phyloP scores from a whole-genome alignment of 2,888 invertebrate genomes.

The Cremastinae sp. region DNA sequence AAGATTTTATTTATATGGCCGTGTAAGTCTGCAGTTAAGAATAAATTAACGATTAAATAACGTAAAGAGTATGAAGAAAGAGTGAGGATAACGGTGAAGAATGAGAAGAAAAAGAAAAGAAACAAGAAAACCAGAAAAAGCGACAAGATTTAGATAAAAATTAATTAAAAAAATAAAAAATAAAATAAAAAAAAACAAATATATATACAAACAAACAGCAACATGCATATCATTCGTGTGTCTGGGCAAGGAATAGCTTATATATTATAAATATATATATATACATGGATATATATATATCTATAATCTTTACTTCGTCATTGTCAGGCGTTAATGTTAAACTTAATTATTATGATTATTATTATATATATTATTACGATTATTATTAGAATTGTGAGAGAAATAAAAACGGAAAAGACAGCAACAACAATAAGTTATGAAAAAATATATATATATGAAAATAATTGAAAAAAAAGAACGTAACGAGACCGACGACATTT shows the following conservation, averaged over 20 bases:
- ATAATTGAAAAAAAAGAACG: slow-evolving; percentile 27
- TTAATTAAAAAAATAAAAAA: slow-evolving; percentile 12
- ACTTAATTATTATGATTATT: slow-evolving; percentile 70
- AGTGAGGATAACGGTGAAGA: slow-evolving; percentile 17
- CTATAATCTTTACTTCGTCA: slow-evolving; percentile 78
- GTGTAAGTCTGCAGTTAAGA: slow-evolving; percentile 67
- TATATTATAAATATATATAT: slow-evolving; percentile 68
- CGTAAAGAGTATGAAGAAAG: slow-evolving; percentile 54
- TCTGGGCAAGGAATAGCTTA: slow-evolving; percentile 80
- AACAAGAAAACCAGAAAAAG: slow-evolving; percentile 43
- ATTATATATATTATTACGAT: slow-evolving; percentile 65
- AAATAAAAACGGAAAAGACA: slow-evolving; percentile 62
- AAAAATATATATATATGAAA: slow-evolving; percentile 22
- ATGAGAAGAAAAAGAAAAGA: slow-evolving; percentile 32
- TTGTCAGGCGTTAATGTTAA: slow-evolving; percentile 80
- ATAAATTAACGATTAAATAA: slow-evolving; percentile 60
- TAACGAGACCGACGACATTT: slow-evolving; percentile 64
- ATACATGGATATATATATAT: slow-evolving; percentile 70
- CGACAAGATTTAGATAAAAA: slow-evolving; percentile 52
- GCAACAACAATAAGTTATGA: slow-evolving; percentile 31
- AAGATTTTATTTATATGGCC: slow-evolving; percentile 79
- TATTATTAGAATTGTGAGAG: slow-evolving; percentile 79
- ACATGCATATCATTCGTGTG: slow-evolving; percentile 80
- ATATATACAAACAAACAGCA: slow-evolving; percentile 66
- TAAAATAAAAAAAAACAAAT: slow-evolving; percentile 22